phyloP scores from a whole-genome alignment of 2,797 vertebrate genomes.

The Podarcis lilfordi region DNA sequence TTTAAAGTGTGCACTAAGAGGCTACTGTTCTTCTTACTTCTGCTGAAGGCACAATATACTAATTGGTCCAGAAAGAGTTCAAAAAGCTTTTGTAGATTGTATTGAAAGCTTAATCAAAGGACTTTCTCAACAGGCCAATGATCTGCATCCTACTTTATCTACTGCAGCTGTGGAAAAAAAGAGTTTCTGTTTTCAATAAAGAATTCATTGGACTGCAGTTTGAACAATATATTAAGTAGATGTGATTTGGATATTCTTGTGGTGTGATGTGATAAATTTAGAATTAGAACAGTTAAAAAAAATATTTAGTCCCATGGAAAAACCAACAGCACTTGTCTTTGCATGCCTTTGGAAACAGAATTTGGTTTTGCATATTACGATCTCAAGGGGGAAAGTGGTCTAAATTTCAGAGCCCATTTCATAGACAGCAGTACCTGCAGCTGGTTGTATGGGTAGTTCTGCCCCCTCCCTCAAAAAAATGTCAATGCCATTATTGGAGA shows the following conservation, averaged over 20 bases:
- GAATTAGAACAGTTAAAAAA: neutral
- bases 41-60: conserved; percentile 47
- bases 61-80: conserved; percentile 55
- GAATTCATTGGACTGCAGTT: conserved; percentile 26
- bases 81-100: conserved; percentile 64
- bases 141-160: conserved; percentile 60
- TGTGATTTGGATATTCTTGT: conserved; percentile 12
- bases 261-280: conserved; percentile 5
- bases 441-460: neutral
- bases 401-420: neutral
- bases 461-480: neutral
- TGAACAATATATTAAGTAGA: conserved; percentile 11
- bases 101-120: conserved; percentile 58
- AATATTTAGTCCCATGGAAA: neutral
- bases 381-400: neutral
- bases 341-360: neutral
- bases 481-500: neutral
- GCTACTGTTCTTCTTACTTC: conserved; percentile 54
- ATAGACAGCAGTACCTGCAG: neutral
- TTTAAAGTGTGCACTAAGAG: conserved; percentile 47
- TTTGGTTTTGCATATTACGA: neutral
- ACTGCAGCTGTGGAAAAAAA: conserved; percentile 67
- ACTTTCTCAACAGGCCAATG: conserved; percentile 6
- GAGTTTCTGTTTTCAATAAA: conserved; percentile 59
- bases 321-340: neutral